Evolutionary conservation across 2,113 vertebrate species (phyloP), one percentile per base, ranked within the genome.

Genomic region (Sphaerodactylus townsendi): DNA sequence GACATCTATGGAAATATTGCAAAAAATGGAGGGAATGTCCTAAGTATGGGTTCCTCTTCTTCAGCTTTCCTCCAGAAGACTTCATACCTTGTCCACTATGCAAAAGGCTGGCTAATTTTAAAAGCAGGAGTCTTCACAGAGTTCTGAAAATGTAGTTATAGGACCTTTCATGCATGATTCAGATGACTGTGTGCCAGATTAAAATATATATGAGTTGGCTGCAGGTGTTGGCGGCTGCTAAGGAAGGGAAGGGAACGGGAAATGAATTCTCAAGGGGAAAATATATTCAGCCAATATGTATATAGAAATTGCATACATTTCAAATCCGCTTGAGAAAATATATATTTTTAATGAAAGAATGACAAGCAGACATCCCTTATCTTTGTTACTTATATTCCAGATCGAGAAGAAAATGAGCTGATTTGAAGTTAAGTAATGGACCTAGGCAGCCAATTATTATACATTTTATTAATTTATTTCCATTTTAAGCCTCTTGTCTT

Each of bases 391-490:
- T 85, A 17, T 73, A 84, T 46, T 85, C 10, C 11, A 53, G 71
- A 83, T 73, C 6, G 62, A 1, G 56, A 83, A 70, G 25, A 1
- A 79, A 78, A 1, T 17, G 17, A 48, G 56, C 0, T 23, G 1
- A 9, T 74, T 76, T 76, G 48, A 1, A 56, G 1, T 15, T 48
- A 79, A 79, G 89, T 44, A 59, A 17, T 53, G 41, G 35, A 84
- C 77, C 2, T 5, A 79, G 82, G 7, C 1, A 69, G 37, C 50
- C 75, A 68, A 0, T 88, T 50, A 83, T 13, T 56, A 14, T 80
- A 62, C 19, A 15, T 81, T 78, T 87, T 10, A 81, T 87, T 65
- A 68, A 73, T 81, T 87, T 87, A 75, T 87, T 86, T 88, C 15
- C 83, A 37, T 88, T 86, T 62, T 25, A 62, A 62, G 84, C 81